These are phyloP conservation scores for Drosophila phalerata DNA, from an alignment of 2,888 invertebrate species.

Conservation along the genomic window DNA sequence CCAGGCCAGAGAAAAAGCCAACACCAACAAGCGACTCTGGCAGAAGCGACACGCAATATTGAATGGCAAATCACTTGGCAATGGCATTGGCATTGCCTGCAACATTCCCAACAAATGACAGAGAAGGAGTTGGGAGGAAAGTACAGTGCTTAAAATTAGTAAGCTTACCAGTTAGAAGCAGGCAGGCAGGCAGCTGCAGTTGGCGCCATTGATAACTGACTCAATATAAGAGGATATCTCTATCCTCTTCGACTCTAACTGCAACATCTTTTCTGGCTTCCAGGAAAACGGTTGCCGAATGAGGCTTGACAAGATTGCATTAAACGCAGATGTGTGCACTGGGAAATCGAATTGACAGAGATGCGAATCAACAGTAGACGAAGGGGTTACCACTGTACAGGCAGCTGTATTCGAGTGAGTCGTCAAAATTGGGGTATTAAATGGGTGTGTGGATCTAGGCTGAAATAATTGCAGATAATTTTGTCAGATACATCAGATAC, in stretches of 20 bases:
- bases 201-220: constrained; percentile 56
- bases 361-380: background rate
- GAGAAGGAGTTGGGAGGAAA: background rate
- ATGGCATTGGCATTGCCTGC: constrained; percentile 54
- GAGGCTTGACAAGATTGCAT: constrained; percentile 59
- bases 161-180: constrained; percentile 56
- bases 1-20: constrained; percentile 32
- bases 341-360: background rate
- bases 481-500: constrained; percentile 4
- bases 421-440: background rate
- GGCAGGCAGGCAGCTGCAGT: constrained; percentile 42
- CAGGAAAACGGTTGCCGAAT: constrained; percentile 13
- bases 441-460: constrained; percentile 3
- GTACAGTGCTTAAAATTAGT: constrained; percentile 60
- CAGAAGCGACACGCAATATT: constrained; percentile 68
- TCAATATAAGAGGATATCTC: constrained; percentile 30
- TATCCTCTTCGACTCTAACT: constrained; percentile 15
- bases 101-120: background rate
- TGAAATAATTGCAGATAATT: constrained; percentile 26
- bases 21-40: constrained; percentile 55
- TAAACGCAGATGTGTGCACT: constrained; percentile 56
- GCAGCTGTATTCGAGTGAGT: constrained; percentile 33
- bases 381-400: constrained; percentile 31
- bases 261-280: constrained; percentile 4
- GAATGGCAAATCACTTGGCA: constrained; percentile 54